Base-by-base conservation (phyloP, 1,140 invertebrate genomes). In the Acyrthosiphon pisum region DNA sequence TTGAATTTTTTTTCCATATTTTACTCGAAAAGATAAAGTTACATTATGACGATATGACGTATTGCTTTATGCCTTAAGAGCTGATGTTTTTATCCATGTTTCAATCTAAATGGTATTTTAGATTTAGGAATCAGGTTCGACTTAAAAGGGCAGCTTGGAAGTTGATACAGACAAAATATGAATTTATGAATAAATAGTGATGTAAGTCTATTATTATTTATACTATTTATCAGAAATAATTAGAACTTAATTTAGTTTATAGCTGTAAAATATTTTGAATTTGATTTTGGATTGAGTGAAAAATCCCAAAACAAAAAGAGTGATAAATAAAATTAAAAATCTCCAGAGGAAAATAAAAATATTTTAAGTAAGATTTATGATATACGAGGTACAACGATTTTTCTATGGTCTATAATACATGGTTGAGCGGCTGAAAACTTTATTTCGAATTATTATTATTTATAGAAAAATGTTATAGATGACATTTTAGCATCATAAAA, bases 211-310 rank as follows among this genome's bases (percentile, higher is more conserved):
- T 68, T 18, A 68, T n/a, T 22, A 18, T 6, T 0, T n/a, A 68
- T n/a, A n/a, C 6, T 68, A 18, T 68, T 68, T 4, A n/a, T 68
- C 9, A 68, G 11, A 68, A 68, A n/a, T 68, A 68, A 14, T 68
- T n/a, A 3, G 30, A 68, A 68, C 30, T 68, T n/a, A 68, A 68
- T 68, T n/a, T 68, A n/a, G 6, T 18, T n/a, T n/a, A 11, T 11
- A 60, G 4, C n/a, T 23, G 37, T 84, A 83, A 37, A 87, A 87
- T 87, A 87, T 87, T 87, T 46, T n/a, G 44, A 87, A 46, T 87
- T 46, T 48, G 11, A n/a, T 46, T 46, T 88, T 88, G 20, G 14
- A 35, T 88, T 46, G 22, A 48, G 2, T 22, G 6, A 3, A 88
- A 48, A 48, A n/a, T 50, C 2, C n/a, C 35, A 50, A 88, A 88